phyloP scores from a whole-genome alignment of 2,888 invertebrate species.

The Eupithecia insigniata region DNA sequence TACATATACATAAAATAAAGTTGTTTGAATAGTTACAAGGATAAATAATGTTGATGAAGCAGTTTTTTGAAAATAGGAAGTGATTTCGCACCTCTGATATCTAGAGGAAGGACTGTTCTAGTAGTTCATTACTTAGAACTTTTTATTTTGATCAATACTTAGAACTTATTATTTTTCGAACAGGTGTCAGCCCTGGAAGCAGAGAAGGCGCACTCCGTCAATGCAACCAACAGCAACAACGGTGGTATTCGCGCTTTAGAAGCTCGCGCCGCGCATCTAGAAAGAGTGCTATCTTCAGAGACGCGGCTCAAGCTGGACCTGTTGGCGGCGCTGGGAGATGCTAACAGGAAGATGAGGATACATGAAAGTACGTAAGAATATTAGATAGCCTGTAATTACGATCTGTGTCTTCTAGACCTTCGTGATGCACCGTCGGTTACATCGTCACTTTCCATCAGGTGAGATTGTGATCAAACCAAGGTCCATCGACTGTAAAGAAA shows the following conservation, averaged over 20 bases:
- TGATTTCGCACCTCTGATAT: too few relatives aligned
- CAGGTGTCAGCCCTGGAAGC: conserved; percentile 80
- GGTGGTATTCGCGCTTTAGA: conserved; percentile 89
- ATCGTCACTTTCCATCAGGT: too few relatives aligned
- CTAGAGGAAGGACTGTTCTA: too few relatives aligned
- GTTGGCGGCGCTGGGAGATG: conserved; percentile 98
- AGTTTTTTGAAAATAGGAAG: too few relatives aligned
- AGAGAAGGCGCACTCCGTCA: conserved; percentile 29
- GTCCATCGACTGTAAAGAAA: too few relatives aligned
- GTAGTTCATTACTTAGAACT: neutral
- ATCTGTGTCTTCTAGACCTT: too few relatives aligned
- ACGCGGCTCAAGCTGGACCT: conserved; percentile 99
- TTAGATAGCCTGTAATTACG: too few relatives aligned
- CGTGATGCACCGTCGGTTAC: too few relatives aligned
- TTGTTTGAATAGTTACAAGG: too few relatives aligned
- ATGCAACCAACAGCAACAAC: conserved; percentile 78
- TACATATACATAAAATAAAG: too few relatives aligned
- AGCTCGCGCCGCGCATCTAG: conserved; percentile 95
- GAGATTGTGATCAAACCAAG: too few relatives aligned
- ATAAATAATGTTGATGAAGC: too few relatives aligned
- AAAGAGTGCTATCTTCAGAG: conserved; percentile 97
- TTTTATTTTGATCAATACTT: neutral
- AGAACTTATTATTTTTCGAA: neutral
- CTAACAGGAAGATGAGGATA: conserved; percentile 94
- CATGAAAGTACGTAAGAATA: conserved; percentile 88